Conservation (phyloP, 2,888 invertebrate genomes). For the Lasius platythorax region DNA sequence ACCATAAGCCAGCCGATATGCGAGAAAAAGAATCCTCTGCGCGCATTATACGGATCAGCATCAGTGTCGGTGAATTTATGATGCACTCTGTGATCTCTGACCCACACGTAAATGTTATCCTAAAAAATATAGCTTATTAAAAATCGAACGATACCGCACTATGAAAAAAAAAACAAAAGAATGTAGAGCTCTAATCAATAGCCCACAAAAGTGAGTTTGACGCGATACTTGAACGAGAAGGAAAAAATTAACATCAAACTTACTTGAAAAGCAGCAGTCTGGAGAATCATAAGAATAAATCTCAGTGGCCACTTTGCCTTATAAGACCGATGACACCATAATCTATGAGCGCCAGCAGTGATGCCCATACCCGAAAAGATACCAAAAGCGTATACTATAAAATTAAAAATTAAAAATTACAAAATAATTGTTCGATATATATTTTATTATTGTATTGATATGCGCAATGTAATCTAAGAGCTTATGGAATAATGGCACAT, state of each 20-base stretch:
- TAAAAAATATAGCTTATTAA: constrained; percentile 83
- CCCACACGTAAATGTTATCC: constrained; percentile 96
- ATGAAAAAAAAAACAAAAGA: not conserved
- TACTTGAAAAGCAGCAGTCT: constrained; percentile 90
- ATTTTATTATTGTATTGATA: not conserved
- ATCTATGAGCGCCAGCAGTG: constrained; percentile 90
- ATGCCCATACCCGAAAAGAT: constrained; percentile 88
- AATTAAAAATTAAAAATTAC: not conserved
- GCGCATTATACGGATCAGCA: constrained; percentile 96
- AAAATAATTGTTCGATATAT: not conserved
- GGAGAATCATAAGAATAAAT: constrained; percentile 88
- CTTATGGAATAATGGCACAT: not conserved
- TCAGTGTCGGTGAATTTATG: constrained; percentile 95
- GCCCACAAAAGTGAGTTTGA: not conserved
- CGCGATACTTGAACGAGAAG: not conserved
- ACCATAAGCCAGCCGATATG: constrained; percentile 97
- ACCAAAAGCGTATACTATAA: not conserved
- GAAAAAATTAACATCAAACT: constrained; percentile 52
- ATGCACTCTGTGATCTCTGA: constrained; percentile 93
- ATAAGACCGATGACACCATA: constrained; percentile 90
- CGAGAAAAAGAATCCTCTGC: constrained; percentile 97
- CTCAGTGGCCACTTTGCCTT: constrained; percentile 89
- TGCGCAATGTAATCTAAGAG: not conserved
- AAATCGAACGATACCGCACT: too few species aligned
- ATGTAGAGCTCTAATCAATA: not conserved